Conservation (phyloP, 92 coral and sea anemone genomes). For the Phenganax subtilis region DNA sequence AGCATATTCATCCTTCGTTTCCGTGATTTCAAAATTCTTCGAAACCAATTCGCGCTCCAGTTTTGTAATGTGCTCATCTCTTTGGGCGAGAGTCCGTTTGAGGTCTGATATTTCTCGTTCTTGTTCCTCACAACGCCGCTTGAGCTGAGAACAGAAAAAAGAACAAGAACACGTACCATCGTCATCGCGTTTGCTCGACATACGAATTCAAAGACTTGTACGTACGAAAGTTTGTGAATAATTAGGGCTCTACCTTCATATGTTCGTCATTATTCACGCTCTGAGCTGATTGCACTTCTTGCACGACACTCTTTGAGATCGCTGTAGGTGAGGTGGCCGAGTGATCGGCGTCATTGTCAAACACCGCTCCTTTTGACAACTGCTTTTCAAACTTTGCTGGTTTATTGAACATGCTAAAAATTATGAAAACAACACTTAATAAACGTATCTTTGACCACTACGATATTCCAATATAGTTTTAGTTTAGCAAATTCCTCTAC, state of each 20-base stretch:
- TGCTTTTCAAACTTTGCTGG: constrained; percentile 42
- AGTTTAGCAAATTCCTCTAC: neutral
- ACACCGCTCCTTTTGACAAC: constrained; percentile 22
- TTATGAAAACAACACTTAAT: neutral
- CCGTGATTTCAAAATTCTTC: constrained; percentile 29
- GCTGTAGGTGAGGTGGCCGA: neutral
- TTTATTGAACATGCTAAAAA: constrained; percentile 35
- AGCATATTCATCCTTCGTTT: constrained; percentile 17
- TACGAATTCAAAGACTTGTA: neutral
- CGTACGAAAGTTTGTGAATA: neutral
- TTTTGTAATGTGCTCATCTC: constrained; percentile 20
- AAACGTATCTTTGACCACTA: neutral
- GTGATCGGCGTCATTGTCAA: constrained; percentile 22
- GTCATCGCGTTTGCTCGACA: neutral
- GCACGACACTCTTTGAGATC: constrained; percentile 22
- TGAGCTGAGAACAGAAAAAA: constrained; percentile 1
- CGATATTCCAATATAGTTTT: neutral
- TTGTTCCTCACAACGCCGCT: constrained; percentile 16
- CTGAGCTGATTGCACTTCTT: constrained; percentile 10
- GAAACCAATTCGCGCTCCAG: constrained; percentile 27
- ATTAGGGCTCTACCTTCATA: constrained; percentile 6
- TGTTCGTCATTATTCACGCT: constrained; percentile 19
- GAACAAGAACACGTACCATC: neutral
- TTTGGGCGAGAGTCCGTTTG: constrained; percentile 15
- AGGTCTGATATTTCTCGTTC: constrained; percentile 20